phyloP scores from a whole-genome alignment of 2,888 invertebrate species.

The Netelia melanura region DNA sequence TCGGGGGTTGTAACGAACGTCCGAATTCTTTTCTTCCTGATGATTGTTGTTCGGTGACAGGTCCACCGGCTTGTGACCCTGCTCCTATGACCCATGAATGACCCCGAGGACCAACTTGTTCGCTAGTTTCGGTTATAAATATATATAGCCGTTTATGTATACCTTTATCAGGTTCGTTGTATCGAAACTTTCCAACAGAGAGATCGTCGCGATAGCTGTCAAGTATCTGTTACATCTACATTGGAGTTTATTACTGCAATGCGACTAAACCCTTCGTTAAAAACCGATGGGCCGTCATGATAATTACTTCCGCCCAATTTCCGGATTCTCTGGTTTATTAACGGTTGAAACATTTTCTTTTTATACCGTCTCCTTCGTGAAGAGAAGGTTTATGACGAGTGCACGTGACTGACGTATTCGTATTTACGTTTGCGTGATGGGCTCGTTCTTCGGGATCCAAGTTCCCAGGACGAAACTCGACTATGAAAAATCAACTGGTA shows the following conservation, averaged over 20 bases:
- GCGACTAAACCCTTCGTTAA: constrained; percentile 17
- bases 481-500: constrained; percentile 38
- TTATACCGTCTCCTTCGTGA: neutral
- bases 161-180: neutral
- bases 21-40: neutral
- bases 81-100: constrained; percentile 52
- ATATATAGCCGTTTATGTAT: constrained; percentile 4
- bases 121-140: constrained; percentile 49
- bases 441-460: constrained; percentile 12
- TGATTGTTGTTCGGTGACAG: constrained; percentile 53
- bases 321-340: constrained; percentile 52
- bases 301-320: constrained; percentile 61
- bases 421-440: constrained; percentile 25
- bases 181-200: constrained; percentile 13
- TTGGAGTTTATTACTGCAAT: constrained; percentile 10
- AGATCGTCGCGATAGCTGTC: constrained; percentile 35
- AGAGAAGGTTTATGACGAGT: constrained; percentile 30
- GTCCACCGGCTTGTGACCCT: constrained; percentile 67
- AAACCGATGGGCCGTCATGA: constrained; percentile 45
- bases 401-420: constrained; percentile 42
- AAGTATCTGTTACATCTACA: constrained; percentile 36
- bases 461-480: constrained; percentile 29
- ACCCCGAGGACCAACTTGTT: constrained; percentile 61
- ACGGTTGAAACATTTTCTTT: constrained; percentile 5
- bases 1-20: constrained; percentile 9